phyloP scores from a whole-genome alignment of 1,140 invertebrate genomes.

The Onthophagus taurus region DNA sequence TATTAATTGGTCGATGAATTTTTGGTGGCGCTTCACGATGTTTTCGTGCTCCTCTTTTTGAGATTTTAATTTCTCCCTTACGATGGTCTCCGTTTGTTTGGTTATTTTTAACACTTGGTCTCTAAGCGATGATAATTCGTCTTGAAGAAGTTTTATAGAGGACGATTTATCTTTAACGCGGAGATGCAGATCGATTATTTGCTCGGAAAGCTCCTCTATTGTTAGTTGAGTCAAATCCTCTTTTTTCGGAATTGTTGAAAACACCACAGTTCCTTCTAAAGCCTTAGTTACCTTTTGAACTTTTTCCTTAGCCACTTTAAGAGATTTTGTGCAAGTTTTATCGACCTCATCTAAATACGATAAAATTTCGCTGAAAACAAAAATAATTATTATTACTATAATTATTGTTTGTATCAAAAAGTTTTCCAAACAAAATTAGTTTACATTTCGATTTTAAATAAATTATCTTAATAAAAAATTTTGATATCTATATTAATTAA shows the following conservation, averaged over 20 bases:
- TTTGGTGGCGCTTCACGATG: constrained; percentile 53
- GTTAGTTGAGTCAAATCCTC: constrained; percentile 26
- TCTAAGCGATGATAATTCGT: constrained; percentile 27
- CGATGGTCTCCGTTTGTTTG: constrained; percentile 26
- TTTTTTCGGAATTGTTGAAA: constrained; percentile 27
- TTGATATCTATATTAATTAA: no score
- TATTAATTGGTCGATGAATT: constrained; percentile 60
- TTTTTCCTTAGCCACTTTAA: constrained; percentile 24
- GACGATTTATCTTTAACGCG: constrained; percentile 34
- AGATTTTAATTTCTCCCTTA: constrained; percentile 39
- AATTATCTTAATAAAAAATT: no score
- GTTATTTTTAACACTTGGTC: constrained; percentile 26
- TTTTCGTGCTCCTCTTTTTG: constrained; percentile 57
- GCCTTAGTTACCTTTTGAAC: constrained; percentile 20
- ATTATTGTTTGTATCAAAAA: no score
- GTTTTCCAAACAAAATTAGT: no score
- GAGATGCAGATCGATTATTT: constrained; percentile 28
- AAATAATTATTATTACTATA: no score
- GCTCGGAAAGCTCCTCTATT: constrained; percentile 25
- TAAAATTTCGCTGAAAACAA: constrained; percentile 28
- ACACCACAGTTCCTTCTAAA: constrained; percentile 20
- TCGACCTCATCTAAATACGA: constrained; percentile 34
- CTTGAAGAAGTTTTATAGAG: constrained; percentile 28
- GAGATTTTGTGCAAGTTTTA: constrained; percentile 26
- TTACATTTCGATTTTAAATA: no score